Evolutionary conservation across 1,140 invertebrate species (phyloP).

Genomic region (Akabosia matsudoensis): DNA sequence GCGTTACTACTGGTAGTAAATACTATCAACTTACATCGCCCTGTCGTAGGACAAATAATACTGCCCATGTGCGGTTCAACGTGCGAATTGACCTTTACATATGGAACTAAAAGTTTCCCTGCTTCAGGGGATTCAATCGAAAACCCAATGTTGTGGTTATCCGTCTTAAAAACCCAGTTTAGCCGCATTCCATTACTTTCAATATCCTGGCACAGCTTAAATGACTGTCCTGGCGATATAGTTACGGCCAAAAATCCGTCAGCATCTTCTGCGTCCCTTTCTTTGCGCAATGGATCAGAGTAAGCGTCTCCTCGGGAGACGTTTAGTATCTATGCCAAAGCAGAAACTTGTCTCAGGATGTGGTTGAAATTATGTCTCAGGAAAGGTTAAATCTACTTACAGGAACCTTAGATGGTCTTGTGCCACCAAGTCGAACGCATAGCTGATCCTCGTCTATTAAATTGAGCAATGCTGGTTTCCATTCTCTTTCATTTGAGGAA

Average conservation of each 20-base stretch:
- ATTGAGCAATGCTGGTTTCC: conserved; percentile 57
- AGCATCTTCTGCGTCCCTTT: background rate
- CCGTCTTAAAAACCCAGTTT: conserved; percentile 12
- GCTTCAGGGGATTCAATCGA: background rate
- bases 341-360: background rate
- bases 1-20: background rate
- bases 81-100: background rate
- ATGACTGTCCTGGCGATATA: background rate
- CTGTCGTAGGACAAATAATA: background rate
- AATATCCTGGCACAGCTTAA: background rate
- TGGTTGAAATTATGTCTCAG: background rate
- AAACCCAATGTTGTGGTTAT: conserved; percentile 2
- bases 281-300: background rate
- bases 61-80: background rate
- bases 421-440: background rate
- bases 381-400: background rate
- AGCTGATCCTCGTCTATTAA: conserved; percentile 8
- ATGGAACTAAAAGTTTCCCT: background rate
- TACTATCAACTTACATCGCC: background rate
- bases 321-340: background rate
- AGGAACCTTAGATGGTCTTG: background rate
- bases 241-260: background rate
- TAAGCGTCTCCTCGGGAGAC: background rate
- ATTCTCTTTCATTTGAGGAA: conserved; percentile 70
- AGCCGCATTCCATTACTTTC: background rate